These are phyloP conservation scores for Serilophus lunatus DNA, from an alignment of 2,113 vertebrate species.

Conservation along the genomic window DNA sequence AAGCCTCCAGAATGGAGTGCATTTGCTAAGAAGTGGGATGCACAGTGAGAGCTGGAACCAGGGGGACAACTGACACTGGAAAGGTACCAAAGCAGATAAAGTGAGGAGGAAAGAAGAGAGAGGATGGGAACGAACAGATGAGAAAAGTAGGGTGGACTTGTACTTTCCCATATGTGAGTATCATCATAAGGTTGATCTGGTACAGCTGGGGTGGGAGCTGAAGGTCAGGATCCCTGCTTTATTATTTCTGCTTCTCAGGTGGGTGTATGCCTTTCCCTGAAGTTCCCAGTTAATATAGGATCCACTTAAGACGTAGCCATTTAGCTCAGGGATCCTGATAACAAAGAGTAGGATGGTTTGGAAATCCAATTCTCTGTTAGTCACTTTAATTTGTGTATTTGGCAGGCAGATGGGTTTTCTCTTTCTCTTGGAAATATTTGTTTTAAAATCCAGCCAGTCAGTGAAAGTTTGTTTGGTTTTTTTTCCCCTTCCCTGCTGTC, in stretches of 20 bases:
- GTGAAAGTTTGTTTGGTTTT: not conserved
- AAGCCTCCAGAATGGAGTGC: not conserved
- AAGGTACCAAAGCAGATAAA: not conserved
- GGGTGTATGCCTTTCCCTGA: not conserved
- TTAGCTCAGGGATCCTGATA: not conserved
- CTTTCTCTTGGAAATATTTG: not conserved
- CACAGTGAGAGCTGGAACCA: not conserved
- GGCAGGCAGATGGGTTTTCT: not conserved
- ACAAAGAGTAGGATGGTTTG: not conserved
- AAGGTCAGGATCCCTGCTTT: not conserved
- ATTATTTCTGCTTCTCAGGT: not conserved
- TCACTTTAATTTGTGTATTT: not conserved
- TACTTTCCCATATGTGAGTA: not conserved
- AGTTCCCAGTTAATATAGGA: not conserved
- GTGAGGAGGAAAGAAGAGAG: not conserved
- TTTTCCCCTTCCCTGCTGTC: not conserved
- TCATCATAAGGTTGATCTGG: not conserved
- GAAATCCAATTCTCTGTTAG: not conserved
- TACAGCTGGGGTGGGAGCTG: not conserved
- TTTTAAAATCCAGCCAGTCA: not conserved
- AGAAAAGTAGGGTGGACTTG: not conserved
- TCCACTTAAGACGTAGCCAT: not conserved
- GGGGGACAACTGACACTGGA: not conserved
- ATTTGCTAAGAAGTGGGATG: not conserved
- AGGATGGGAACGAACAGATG: not conserved